phyloP scores from a whole-genome alignment of 2,113 vertebrate species.

The human (Homo sapiens) region DNA sequence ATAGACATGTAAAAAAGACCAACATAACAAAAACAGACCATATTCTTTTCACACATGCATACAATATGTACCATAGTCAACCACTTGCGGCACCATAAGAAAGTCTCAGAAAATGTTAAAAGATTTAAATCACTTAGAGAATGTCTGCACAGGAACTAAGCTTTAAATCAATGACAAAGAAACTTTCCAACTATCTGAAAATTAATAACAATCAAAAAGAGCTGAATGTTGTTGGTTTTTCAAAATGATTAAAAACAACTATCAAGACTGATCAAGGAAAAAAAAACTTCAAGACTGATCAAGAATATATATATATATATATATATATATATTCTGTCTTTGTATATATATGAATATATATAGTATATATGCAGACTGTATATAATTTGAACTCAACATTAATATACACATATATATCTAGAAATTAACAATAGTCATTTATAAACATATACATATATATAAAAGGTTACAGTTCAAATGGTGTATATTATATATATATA shows the following conservation, averaged over 20 bases:
- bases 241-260: not conserved
- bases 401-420: too few relatives aligned
- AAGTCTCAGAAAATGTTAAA: not conserved
- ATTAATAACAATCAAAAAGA: not conserved
- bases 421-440: too few relatives aligned
- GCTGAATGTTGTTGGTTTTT: not conserved
- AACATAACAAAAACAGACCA: not conserved
- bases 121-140: not conserved
- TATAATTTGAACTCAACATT: too few relatives aligned
- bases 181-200: not conserved
- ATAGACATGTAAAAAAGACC: not conserved
- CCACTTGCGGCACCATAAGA: not conserved
- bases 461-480: too few relatives aligned
- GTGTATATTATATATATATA: too few relatives aligned
- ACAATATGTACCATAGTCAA: not conserved
- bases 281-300: not conserved
- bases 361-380: too few relatives aligned
- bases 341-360: too few relatives aligned
- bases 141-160: not conserved
- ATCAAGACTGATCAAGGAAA: not conserved
- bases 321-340: too few relatives aligned
- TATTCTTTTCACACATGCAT: not conserved
- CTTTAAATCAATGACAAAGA: not conserved
- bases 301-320: too few relatives aligned
- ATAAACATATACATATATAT: too few relatives aligned